A percentile compares a stretch with the other conserved stretches of the same genome.
These are phyloP conservation scores for Plodia interpunctella DNA, from an alignment of 1,140 invertebrate genomes.

Conservation along the genomic window DNA sequence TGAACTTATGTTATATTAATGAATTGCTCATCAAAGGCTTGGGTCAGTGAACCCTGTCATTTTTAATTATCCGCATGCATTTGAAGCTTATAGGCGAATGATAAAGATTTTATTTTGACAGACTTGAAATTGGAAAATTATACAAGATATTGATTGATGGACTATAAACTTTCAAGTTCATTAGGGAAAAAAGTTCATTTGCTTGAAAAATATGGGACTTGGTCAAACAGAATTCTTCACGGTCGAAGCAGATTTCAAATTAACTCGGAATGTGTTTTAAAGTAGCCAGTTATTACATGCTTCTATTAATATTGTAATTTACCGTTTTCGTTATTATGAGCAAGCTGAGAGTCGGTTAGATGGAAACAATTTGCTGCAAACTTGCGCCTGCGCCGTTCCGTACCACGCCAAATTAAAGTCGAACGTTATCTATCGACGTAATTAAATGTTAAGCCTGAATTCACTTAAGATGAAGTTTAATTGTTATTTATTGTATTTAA, in stretches of 20 bases:
- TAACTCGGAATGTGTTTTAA: background rate
- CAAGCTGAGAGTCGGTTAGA: background rate
- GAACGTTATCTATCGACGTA: background rate
- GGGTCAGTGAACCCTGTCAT: constrained; percentile 58
- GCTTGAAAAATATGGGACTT: background rate
- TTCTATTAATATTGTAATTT: constrained; percentile 7
- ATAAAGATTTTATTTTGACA: constrained; percentile 15
- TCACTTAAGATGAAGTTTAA: background rate
- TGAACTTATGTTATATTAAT: constrained; percentile 76
- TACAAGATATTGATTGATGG: constrained; percentile 12
- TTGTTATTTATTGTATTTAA: constrained; percentile 12
- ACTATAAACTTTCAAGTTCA: constrained; percentile 13
- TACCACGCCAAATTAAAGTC: background rate
- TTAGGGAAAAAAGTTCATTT: constrained; percentile 1
- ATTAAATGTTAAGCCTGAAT: constrained; percentile 2
- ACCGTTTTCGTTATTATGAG: constrained; percentile 1
- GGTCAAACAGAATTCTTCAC: background rate
- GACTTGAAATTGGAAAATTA: background rate
- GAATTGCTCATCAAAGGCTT: constrained; percentile 63
- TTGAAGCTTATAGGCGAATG: background rate
- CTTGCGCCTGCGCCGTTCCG: constrained; percentile 2
- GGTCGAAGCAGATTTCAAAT: background rate
- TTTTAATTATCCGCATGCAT: constrained; percentile 50
- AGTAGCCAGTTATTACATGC: background rate
- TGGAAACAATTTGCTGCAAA: constrained; percentile 4